Evolutionary conservation across 2,888 invertebrate genomes (phyloP).

Genomic region (Atherix ibis): DNA sequence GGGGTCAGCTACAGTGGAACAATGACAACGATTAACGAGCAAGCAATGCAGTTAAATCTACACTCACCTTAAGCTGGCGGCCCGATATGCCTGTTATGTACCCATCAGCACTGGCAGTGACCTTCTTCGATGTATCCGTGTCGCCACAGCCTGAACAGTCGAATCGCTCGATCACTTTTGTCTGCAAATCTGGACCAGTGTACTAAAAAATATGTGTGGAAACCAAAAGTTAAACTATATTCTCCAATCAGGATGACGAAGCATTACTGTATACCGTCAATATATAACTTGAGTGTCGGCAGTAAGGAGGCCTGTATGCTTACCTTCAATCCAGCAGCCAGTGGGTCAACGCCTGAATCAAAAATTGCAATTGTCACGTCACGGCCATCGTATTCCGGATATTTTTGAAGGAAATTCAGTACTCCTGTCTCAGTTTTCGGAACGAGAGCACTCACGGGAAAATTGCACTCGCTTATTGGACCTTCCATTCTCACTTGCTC

Average conservation of each 20-base stretch:
- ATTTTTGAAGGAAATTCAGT: slow-evolving; percentile 68
- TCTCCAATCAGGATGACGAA: slow-evolving; percentile 8
- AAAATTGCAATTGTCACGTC: slow-evolving; percentile 86
- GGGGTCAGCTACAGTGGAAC: slow-evolving; percentile 18
- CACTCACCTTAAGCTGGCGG: slow-evolving; percentile 65
- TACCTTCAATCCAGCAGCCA: slow-evolving; percentile 86
- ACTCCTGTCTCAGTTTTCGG: slow-evolving; percentile 94
- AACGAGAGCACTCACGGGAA: slow-evolving; percentile 70
- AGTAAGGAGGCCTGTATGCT: slow-evolving; percentile 5
- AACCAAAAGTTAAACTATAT: slow-evolving; percentile 7
- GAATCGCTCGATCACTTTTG: slow-evolving; percentile 85
- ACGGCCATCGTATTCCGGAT: slow-evolving; percentile 83
- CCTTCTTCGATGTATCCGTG: slow-evolving; percentile 74
- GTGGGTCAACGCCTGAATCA: slow-evolving; percentile 96
- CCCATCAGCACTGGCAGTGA: slow-evolving; percentile 51
- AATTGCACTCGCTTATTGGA: slow-evolving; percentile 50
- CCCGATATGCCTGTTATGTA: slow-evolving; percentile 74
- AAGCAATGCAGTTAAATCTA: too few species aligned
- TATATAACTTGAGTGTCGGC: not conserved
- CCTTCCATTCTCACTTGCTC: too few species aligned
- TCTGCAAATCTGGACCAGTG: slow-evolving; percentile 75
- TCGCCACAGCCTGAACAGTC: slow-evolving; percentile 97
- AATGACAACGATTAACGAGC: not conserved
- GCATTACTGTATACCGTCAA: slow-evolving; percentile 6
- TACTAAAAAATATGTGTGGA: slow-evolving; percentile 33